phyloP scores from a whole-genome alignment of 2,888 invertebrate species.

The Pachliopta kotzebuea region DNA sequence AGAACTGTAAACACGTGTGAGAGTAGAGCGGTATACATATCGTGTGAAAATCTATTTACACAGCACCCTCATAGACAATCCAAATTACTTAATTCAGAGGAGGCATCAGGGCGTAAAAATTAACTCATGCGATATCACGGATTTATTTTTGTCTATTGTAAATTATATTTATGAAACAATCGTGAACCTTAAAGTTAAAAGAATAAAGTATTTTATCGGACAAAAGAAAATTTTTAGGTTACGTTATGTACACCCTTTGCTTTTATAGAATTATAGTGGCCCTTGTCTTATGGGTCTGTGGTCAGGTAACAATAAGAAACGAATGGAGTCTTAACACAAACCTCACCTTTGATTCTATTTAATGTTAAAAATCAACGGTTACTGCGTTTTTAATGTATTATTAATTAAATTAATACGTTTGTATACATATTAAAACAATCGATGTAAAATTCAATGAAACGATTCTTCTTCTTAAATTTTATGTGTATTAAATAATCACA shows the following conservation, averaged over 20 bases:
- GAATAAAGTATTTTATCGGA: constrained; percentile 39
- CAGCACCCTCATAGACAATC: constrained; percentile 55
- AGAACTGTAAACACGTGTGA: background rate
- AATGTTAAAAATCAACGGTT: constrained; percentile 29
- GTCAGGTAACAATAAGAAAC: constrained; percentile 62
- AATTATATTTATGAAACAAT: constrained; percentile 39
- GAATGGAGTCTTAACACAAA: constrained; percentile 56
- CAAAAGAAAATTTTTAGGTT: constrained; percentile 12
- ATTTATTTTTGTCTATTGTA: constrained; percentile 41
- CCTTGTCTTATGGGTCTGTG: constrained; percentile 67
- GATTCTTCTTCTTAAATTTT: too few species aligned
- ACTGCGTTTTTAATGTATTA: background rate
- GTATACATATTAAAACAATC: too few species aligned
- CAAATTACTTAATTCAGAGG: constrained; percentile 54
- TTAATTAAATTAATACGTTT: too few species aligned
- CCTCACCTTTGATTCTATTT: constrained; percentile 45
- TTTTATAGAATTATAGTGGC: constrained; percentile 59
- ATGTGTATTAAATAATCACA: too few species aligned
- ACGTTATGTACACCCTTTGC: constrained; percentile 59
- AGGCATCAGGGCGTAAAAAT: constrained; percentile 74
- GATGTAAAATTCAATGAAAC: too few species aligned
- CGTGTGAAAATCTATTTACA: constrained; percentile 57
- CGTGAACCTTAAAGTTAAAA: constrained; percentile 4
- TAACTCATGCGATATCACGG: constrained; percentile 66
- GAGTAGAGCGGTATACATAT: constrained; percentile 30